Percentiles rank a stretch among this genome's conserved stretches.
phyloP scores from a whole-genome alignment of 2,113 vertebrate species.

The Numida meleagris region DNA sequence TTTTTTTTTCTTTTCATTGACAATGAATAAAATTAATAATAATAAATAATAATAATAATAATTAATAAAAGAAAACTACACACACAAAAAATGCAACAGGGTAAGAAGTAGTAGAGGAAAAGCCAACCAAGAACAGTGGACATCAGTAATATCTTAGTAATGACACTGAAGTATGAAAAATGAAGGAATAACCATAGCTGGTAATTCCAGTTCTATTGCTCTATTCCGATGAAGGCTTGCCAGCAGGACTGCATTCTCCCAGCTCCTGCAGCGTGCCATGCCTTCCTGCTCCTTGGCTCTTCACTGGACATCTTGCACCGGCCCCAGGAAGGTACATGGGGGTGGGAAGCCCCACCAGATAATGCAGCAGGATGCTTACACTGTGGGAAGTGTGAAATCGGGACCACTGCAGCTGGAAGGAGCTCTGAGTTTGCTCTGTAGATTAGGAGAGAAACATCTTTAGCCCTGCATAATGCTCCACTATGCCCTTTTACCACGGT shows the following conservation, averaged over 20 bases:
- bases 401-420: rapidly evolving
- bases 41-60: no score
- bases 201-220: not conserved
- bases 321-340: not conserved
- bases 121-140: not conserved
- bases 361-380: not conserved
- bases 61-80: not conserved
- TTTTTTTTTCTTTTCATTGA: not conserved
- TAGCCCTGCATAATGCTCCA: not conserved
- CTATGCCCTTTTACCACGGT: not conserved
- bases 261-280: rapidly evolving
- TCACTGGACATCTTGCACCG: not conserved
- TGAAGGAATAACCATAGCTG: not conserved
- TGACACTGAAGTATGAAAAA: not conserved
- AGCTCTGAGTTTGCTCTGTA: not conserved
- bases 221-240: not conserved
- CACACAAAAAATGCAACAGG: not conserved
- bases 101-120: not conserved
- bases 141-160: not conserved
- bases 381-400: not conserved
- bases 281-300: not conserved
- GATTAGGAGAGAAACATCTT: not conserved
- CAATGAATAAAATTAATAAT: not conserved
- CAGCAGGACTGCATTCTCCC: not conserved
- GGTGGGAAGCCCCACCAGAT: not conserved